Evolutionary conservation across 2,113 vertebrate genomes (phyloP).

Genomic region (Cygnus atratus): DNA sequence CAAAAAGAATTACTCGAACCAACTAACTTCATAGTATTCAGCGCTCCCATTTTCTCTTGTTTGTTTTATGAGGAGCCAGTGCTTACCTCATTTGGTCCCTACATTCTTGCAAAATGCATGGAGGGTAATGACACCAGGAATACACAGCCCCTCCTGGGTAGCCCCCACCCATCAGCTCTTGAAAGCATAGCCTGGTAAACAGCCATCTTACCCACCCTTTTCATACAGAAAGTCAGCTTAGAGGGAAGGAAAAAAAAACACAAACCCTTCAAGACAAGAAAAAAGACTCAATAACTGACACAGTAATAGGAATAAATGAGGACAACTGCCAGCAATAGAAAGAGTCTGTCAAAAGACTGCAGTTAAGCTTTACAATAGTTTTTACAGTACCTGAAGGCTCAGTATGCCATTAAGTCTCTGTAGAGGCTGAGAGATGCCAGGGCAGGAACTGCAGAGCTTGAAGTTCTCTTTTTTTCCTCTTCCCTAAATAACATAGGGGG

Average conservation of each 20-base stretch:
- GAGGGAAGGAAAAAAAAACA: not conserved
- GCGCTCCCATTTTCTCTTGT: not conserved
- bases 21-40: not conserved
- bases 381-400: not conserved
- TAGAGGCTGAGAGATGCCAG: not conserved
- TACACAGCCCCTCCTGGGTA: rapidly evolving
- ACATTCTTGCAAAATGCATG: rapidly evolving
- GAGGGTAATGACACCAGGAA: not conserved
- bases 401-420: not conserved
- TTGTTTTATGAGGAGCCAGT: not conserved
- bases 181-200: not conserved
- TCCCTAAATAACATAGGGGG: not conserved
- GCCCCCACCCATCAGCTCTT: not conserved
- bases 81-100: not conserved
- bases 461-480: not conserved
- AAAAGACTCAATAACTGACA: not conserved
- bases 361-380: not conserved
- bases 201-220: not conserved
- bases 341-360: not conserved
- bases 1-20: not conserved
- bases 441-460: not conserved
- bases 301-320: conserved; percentile 1
- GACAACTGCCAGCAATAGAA: not conserved
- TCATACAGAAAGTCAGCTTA: not conserved
- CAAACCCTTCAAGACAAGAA: not conserved